Evolutionary conservation across 2,113 vertebrate genomes (phyloP).

Genomic region (Piaya cayana): DNA sequence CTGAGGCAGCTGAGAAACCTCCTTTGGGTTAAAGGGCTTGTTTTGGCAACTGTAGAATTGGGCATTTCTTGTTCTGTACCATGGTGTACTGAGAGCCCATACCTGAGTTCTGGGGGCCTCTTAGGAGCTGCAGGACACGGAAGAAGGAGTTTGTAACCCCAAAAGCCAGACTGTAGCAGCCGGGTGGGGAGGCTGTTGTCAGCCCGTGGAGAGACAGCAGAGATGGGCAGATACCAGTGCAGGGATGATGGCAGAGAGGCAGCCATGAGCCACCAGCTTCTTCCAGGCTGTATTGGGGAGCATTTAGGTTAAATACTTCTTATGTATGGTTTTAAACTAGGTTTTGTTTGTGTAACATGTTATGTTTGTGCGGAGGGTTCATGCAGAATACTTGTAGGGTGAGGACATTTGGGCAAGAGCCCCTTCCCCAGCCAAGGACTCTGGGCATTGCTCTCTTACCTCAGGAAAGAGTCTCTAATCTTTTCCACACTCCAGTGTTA

Average conservation of each 20-base stretch:
- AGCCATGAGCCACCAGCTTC: background rate
- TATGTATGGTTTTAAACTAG: background rate
- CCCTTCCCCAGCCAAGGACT: no score
- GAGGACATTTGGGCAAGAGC: background rate
- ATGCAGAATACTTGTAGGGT: no score
- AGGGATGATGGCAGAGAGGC: rapidly evolving
- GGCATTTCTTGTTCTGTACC: background rate
- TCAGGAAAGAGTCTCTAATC: background rate
- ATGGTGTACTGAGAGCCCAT: background rate
- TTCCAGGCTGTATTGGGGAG: background rate
- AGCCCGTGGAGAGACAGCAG: rapidly evolving
- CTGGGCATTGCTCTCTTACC: background rate
- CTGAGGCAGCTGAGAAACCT: rapidly evolving
- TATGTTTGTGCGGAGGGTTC: background rate
- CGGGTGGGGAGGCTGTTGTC: background rate
- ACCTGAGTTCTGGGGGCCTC: background rate
- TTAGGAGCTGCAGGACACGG: rapidly evolving
- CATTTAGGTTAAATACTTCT: background rate
- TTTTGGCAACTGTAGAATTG: rapidly evolving
- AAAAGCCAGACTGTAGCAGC: background rate
- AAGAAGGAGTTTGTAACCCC: background rate
- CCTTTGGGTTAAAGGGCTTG: background rate
- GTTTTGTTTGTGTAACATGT: background rate
- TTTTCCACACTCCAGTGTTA: background rate
- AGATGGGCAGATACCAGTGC: rapidly evolving